phyloP scores from a whole-genome alignment of 2,113 vertebrate species.

The Pachycephala philippinensis region DNA sequence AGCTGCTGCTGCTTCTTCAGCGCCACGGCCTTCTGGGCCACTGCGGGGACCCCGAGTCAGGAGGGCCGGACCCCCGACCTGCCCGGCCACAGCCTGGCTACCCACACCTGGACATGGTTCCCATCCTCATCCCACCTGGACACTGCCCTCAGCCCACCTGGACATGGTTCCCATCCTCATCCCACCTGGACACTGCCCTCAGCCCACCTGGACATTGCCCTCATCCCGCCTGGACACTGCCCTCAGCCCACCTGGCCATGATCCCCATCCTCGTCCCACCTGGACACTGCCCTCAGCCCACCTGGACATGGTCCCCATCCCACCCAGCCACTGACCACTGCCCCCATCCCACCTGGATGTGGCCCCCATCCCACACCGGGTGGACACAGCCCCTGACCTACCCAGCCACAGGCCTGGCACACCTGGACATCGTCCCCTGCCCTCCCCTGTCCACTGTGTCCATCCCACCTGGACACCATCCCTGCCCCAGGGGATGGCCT shows the following conservation, averaged over 20 bases:
- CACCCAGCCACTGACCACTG: background rate
- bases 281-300: too few species aligned
- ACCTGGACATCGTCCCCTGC: background rate
- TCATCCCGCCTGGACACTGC: background rate
- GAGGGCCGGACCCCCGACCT: fast-evolving
- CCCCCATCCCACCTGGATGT: background rate
- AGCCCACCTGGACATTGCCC: background rate
- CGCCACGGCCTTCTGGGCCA: constrained; percentile 87
- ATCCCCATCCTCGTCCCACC: background rate
- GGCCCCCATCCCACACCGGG: background rate
- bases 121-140: too few species aligned
- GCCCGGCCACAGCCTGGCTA: background rate
- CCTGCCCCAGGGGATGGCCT: background rate
- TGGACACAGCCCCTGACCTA: background rate
- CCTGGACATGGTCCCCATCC: too few species aligned
- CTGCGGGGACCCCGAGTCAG: constrained; percentile 50
- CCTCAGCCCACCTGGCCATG: background rate
- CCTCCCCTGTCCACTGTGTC: background rate
- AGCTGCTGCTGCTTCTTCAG: constrained; percentile 87
- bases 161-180: too few species aligned
- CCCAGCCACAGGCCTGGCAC: fast-evolving
- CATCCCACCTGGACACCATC: background rate
- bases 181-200: too few species aligned
- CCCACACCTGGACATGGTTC: too few species aligned
- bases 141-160: too few species aligned